These are phyloP conservation scores for Hartigia nigra DNA, from an alignment of 2,888 invertebrate genomes.

Conservation along the genomic window DNA sequence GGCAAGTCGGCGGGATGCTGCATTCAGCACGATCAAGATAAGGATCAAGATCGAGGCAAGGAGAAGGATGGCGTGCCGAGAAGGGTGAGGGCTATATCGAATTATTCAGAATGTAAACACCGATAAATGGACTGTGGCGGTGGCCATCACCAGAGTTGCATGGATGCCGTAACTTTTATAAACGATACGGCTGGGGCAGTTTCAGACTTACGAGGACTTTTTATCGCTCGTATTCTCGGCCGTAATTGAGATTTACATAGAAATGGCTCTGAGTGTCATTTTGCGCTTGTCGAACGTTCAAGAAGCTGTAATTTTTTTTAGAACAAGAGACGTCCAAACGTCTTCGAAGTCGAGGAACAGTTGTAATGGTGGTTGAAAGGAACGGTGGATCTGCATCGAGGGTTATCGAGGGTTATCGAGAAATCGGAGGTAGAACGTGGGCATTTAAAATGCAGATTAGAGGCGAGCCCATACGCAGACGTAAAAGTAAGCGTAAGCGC, in stretches of 20 bases:
- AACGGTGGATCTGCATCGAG: not conserved
- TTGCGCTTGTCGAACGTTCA: not conserved
- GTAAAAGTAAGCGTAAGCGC: slow-evolving; percentile 40
- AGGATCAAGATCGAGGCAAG: not conserved
- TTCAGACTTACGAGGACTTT: not conserved
- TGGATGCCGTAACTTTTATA: not conserved
- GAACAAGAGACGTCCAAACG: not conserved
- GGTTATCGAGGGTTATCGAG: slow-evolving; percentile 24
- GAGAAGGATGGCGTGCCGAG: not conserved
- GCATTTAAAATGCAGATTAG: slow-evolving; percentile 59
- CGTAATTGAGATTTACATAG: not conserved
- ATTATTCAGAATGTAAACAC: not conserved
- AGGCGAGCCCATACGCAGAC: slow-evolving; percentile 42
- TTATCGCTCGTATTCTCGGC: not conserved
- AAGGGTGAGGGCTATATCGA: not conserved
- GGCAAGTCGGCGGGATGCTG: not conserved
- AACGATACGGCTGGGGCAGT: not conserved
- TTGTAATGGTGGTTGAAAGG: slow-evolving; percentile 8
- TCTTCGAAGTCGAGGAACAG: slow-evolving; percentile 14
- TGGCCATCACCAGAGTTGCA: not conserved
- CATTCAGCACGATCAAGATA: not conserved
- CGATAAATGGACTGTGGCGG: not conserved
- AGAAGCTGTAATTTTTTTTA: not conserved
- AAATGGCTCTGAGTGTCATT: not conserved
- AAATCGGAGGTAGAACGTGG: slow-evolving; percentile 18